Conservation (phyloP, 2,888 invertebrate genomes). For the Serrognathus titanus region DNA sequence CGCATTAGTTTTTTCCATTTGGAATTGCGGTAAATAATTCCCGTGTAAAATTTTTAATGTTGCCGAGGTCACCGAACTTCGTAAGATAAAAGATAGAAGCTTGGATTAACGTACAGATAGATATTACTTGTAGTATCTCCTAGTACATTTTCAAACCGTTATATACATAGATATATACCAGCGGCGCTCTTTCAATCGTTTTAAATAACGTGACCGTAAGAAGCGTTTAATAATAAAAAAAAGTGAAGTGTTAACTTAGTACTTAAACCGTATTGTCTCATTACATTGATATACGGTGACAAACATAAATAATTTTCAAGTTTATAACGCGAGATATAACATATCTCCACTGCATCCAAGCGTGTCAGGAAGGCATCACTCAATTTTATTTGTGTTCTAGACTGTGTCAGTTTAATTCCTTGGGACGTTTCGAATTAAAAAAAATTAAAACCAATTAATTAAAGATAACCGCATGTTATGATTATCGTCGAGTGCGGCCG, state of each 20-base stretch:
- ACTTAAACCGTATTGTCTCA: too few relatives aligned
- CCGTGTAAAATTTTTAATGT: not conserved
- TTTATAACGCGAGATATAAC: not conserved
- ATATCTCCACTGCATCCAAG: not conserved
- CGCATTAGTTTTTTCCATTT: not conserved
- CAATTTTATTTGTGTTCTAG: not conserved
- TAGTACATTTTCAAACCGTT: constrained; percentile 7
- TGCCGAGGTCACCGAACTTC: constrained; percentile 5
- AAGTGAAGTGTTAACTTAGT: too few relatives aligned
- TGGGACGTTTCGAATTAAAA: not conserved
- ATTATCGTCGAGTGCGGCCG: not conserved
- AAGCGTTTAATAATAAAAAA: too few relatives aligned
- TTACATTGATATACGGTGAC: not conserved
- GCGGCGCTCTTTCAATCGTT: too few relatives aligned
- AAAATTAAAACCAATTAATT: not conserved
- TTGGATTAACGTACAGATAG: not conserved
- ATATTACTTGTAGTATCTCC: not conserved
- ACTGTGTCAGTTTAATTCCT: not conserved
- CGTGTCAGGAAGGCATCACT: not conserved
- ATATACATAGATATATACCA: not conserved
- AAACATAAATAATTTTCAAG: not conserved
- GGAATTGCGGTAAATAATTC: not conserved
- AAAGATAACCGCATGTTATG: not conserved
- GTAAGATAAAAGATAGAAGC: constrained; percentile 4
- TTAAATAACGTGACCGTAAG: too few relatives aligned